Conservation (phyloP, 2,888 invertebrate species). For the Latheticus oryzae region DNA sequence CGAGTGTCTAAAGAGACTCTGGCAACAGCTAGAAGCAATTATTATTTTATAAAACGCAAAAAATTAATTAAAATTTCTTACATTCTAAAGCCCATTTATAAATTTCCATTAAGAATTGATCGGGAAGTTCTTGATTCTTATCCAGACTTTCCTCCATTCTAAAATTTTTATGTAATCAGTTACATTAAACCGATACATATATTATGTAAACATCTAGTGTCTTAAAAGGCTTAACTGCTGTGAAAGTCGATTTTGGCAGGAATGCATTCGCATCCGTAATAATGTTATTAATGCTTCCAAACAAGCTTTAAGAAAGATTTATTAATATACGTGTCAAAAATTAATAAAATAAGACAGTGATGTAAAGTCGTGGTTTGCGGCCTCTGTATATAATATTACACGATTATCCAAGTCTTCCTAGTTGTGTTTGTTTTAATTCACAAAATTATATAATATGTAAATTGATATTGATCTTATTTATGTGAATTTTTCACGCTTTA, state of each 20-base stretch:
- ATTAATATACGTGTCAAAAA: too few species aligned
- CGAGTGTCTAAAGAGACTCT: conserved; percentile 84
- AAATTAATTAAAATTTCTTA: conserved; percentile 63
- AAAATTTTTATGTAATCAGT: too few species aligned
- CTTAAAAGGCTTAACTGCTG: too few species aligned
- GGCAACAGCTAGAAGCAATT: conserved; percentile 75
- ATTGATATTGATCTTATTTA: neutral
- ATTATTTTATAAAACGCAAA: conserved; percentile 5
- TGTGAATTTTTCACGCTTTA: conserved; percentile 9
- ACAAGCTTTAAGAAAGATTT: too few species aligned
- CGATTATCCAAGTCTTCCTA: conserved; percentile 6
- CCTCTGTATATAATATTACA: too few species aligned
- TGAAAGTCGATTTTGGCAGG: too few species aligned
- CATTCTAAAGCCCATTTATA: conserved; percentile 88
- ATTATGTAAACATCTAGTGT: too few species aligned
- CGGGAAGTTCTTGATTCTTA: conserved; percentile 73
- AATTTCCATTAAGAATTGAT: conserved; percentile 76
- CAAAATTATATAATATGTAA: conserved; percentile 20
- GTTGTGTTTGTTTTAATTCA: conserved; percentile 18
- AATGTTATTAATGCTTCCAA: too few species aligned
- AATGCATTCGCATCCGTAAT: too few species aligned
- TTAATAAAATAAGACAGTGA: too few species aligned
- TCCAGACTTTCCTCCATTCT: conserved; percentile 75
- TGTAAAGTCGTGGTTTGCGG: too few species aligned
- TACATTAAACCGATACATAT: too few species aligned